Conservation (phyloP, 2,888 invertebrate genomes). For the Drosophila quinaria region DNA sequence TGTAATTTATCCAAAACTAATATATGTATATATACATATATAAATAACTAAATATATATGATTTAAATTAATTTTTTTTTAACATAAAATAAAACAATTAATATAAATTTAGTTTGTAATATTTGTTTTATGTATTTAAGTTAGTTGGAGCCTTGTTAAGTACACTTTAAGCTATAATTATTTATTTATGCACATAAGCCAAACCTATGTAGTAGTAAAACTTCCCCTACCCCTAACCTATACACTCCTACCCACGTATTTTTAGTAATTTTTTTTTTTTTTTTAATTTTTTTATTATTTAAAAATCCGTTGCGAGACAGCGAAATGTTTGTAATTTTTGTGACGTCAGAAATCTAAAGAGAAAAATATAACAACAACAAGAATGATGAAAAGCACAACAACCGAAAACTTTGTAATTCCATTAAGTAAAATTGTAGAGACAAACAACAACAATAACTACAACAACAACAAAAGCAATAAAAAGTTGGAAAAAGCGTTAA, state of each 20-base stretch:
- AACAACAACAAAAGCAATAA: constrained; percentile 52
- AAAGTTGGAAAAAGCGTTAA: constrained; percentile 15
- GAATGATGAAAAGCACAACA: constrained; percentile 26
- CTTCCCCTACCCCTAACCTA: not conserved
- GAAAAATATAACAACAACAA: constrained; percentile 36
- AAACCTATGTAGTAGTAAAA: not conserved
- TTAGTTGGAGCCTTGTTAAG: constrained; percentile 55
- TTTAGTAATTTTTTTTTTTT: constrained; percentile 7
- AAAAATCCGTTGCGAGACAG: constrained; percentile 84
- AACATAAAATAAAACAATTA: not conserved
- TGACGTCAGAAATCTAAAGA: constrained; percentile 85
- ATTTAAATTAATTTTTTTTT: constrained; percentile 27
- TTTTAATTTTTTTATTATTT: constrained; percentile 66
- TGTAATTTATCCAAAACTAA: constrained; percentile 40
- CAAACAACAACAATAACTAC: not conserved
- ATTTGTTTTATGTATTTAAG: constrained; percentile 38
- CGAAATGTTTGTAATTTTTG: constrained; percentile 83
- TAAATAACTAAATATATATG: constrained; percentile 16
- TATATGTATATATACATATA: constrained; percentile 18
- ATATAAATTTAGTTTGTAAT: constrained; percentile 15
- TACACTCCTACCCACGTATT: not conserved
- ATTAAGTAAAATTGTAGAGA: constrained; percentile 25
- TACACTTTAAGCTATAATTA: constrained; percentile 60
- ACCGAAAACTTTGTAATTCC: constrained; percentile 21
- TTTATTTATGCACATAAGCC: constrained; percentile 62